phyloP scores from a whole-genome alignment of 2,113 vertebrate genomes.

The Mus spicilegus region DNA sequence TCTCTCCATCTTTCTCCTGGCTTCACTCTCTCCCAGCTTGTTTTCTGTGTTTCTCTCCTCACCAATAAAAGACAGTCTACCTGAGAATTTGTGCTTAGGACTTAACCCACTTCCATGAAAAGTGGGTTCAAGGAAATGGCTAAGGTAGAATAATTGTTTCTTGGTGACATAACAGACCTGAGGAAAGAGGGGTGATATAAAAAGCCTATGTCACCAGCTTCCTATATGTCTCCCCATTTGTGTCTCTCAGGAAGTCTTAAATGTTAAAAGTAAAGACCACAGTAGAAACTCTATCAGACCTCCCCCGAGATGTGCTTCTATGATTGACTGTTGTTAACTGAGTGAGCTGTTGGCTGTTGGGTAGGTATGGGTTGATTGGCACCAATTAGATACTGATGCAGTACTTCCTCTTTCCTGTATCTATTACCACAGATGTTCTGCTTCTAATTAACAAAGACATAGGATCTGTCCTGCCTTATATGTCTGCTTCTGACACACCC shows the following conservation, averaged over 20 bases:
- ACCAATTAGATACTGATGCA: constrained; percentile 5
- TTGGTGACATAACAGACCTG: not conserved
- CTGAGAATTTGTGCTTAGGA: not conserved
- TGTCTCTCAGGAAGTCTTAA: not conserved
- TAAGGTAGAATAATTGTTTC: not conserved
- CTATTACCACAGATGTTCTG: not conserved
- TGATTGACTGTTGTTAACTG: not conserved
- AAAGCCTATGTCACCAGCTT: not conserved
- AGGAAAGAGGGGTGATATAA: not conserved
- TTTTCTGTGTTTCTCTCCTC: not conserved
- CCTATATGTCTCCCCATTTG: not conserved
- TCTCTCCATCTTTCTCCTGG: not conserved
- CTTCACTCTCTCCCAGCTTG: not conserved
- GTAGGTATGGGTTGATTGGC: not conserved
- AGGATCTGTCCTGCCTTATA: not conserved
- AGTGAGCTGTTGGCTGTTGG: not conserved
- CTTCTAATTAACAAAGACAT: constrained; percentile 35
- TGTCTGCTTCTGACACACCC: no score
- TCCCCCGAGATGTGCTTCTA: not conserved
- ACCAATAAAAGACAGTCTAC: not conserved
- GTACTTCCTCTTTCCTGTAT: not conserved
- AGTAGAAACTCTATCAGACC: not conserved
- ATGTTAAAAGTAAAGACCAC: not conserved
- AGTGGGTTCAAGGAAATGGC: not conserved
- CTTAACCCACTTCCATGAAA: not conserved